Base-by-base conservation (phyloP, 1,140 invertebrate genomes). In the Trinorchestia longiramus region DNA sequence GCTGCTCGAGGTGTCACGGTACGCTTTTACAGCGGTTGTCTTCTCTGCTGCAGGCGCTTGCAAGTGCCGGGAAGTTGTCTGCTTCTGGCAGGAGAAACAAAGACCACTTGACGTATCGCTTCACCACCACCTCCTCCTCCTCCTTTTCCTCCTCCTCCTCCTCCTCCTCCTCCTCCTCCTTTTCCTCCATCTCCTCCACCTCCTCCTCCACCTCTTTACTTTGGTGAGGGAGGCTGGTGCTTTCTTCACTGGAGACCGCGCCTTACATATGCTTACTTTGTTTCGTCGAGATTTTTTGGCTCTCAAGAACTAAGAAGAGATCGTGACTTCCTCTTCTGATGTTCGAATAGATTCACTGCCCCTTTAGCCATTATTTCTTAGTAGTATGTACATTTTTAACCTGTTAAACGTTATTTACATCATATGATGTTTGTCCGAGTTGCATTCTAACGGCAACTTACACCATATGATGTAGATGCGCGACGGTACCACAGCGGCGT, bases 41-140 rank as follows among this genome's bases (percentile, higher is more conserved):
- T 42, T 42, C 88, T 4, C 36, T 36, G 88, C 88, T 90, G 88
- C 88, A 42, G 43, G 88, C 88, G 88, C 36, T 90, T 43, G 88
- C 88, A 28, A 36, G 88, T 90, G 88, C 88, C 41, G 43, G 41
- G 88, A 90, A 36, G 88, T 90, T 42, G 41, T n/a, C 87, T 87
- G 87, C 87, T 87, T 41, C 43, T 90, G 88, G 41, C 88, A 90
- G 43, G 41, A 42, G 41, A 90, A 90, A 90, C 88, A 90, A 90
- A 90, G 88, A 90, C 88, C 41, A 28, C 62, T 90, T 90, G 88
- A 42, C 88, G 42, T 42, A 53, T 95, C 95, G 47, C 62, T 42
- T 77, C 41, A 53, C 43, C 53, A 17, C 44, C 42, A 15, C 43
- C 53, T 8, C 90, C 23, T 6, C 90, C 43, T n/a, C n/a, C n/a